Base-by-base conservation (phyloP, 2,888 invertebrate species). In the Agrotis clavis region DNA sequence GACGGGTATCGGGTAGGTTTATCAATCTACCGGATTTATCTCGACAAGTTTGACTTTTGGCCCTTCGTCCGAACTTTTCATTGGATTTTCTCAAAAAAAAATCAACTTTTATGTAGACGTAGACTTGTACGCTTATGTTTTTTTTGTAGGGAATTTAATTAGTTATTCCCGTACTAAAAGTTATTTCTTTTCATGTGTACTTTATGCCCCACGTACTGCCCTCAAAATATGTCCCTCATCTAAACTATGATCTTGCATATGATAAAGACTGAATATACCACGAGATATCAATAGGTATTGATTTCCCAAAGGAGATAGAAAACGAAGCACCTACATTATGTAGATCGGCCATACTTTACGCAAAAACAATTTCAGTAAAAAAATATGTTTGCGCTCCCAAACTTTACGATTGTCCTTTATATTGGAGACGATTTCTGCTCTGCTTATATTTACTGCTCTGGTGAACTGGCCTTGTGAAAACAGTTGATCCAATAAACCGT, bases 341-440 rank as follows among this genome's bases (percentile, higher is more conserved):
- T n/a, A 21, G 19, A 45, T 25, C n/a, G 13, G n/a, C 5, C 16
- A 30, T 51, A 30, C 2, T 1, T 19, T 25, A 18, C 19, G 7
- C 25, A 61, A 67, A 67, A 56, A 41, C 41, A 19, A 76, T 30
- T 19, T 59, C 60, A 59, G 59, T 50, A 57, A 59, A 70, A 62
- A 66, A 67, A 67, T 47, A 65, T 74, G 54, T 77, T 69, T 77
- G 30, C 56, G n/a, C 76, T 68, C 45, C 25, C 4, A 19, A 77
- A 59, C 47, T 77, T 50, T 57, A 69, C 57, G 51, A 41, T 51
- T 18, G 35, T 2, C 57, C 51, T 51, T 59, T 71, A 71, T 60
- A 41, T 53, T 13, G 14, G 48, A 16, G 78, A 59, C 9, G 9
- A 21, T 16, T 21, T 19, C 13, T 13, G 14, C 11, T 48, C 48